Conservation (phyloP, 1,140 invertebrate genomes). For the Trichonephila inaurata region DNA sequence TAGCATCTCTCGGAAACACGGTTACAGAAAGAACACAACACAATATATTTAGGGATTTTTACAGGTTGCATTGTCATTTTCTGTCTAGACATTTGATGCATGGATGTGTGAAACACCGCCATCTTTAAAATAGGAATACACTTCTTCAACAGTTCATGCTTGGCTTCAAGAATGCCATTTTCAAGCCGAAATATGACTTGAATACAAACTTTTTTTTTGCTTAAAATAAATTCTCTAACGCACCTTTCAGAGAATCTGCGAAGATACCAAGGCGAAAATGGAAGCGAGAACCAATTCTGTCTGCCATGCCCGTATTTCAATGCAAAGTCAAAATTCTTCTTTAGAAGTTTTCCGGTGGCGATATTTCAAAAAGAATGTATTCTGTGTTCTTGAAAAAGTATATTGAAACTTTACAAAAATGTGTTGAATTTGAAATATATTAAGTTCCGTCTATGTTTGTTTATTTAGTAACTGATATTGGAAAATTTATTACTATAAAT, state of each 20-base stretch:
- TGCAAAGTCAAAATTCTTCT: background rate
- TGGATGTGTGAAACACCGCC: background rate
- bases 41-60: background rate
- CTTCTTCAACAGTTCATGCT: background rate
- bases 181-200: background rate
- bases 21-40: too few relatives aligned
- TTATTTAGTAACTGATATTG: too few relatives aligned
- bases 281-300: background rate
- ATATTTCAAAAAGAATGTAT: too few relatives aligned
- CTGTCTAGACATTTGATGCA: background rate
- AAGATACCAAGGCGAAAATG: background rate
- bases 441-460: too few relatives aligned
- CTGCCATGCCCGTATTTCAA: background rate
- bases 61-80: background rate
- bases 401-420: too few relatives aligned
- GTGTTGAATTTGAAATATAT: too few relatives aligned
- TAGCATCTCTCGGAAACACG: too few relatives aligned
- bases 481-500: too few relatives aligned
- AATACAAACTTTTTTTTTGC: background rate
- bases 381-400: too few relatives aligned
- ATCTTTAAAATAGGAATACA: background rate
- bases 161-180: background rate
- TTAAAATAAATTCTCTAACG: background rate
- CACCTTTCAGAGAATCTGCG: background rate
- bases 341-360: background rate